Percentiles rank a stretch among this genome's conserved stretches.
Conservation (phyloP, 2,797 vertebrate genomes). For the Phaenicophaeus curvirostris region DNA sequence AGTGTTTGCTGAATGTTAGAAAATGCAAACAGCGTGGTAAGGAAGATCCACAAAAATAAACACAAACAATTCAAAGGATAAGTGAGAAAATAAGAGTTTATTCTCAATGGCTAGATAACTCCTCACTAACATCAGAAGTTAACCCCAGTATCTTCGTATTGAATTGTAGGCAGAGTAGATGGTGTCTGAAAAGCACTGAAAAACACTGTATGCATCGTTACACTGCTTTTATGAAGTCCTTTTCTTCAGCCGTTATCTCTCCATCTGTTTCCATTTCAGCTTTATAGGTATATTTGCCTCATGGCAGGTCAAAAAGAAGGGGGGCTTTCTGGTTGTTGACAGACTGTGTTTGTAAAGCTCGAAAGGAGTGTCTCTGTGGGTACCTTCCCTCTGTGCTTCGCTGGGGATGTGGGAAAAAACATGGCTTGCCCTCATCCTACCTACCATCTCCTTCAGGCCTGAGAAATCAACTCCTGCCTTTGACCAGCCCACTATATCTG, state of each 20-base stretch:
- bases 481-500: neutral
- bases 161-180: neutral
- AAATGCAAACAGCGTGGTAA: conserved; percentile 18
- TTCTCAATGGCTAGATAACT: neutral
- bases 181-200: neutral
- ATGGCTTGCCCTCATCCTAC: neutral
- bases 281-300: neutral
- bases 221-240: neutral
- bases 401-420: neutral
- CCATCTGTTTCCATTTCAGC: neutral
- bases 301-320: neutral
- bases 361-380: neutral
- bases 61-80: conserved; percentile 39
- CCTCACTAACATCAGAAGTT: neutral
- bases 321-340: neutral
- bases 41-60: conserved; percentile 46
- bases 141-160: neutral
- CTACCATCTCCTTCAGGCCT: neutral
- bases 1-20: neutral
- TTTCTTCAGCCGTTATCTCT: neutral
- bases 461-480: neutral
- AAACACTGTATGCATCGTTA: neutral
- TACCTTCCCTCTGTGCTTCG: neutral
- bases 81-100: neutral
- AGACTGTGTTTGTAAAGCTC: neutral